These are phyloP conservation scores for Mercenaria mercenaria DNA, from an alignment of 1,140 invertebrate species.

Conservation along the genomic window DNA sequence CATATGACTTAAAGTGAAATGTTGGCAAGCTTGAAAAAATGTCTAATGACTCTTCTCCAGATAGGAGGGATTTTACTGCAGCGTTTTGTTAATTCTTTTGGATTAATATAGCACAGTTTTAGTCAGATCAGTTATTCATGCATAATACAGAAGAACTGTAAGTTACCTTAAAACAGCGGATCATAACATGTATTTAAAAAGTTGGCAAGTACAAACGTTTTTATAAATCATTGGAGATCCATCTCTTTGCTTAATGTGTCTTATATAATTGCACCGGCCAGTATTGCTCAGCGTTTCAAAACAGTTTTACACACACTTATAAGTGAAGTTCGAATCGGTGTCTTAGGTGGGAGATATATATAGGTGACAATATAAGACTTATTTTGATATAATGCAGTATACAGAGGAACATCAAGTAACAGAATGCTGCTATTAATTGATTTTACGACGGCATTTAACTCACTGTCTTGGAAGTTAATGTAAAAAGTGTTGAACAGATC, in stretches of 20 bases:
- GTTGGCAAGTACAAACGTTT: slow-evolving; percentile 26
- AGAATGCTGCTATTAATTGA: neutral
- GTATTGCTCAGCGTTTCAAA: slow-evolving; percentile 41
- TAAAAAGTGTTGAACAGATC: neutral
- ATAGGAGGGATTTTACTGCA: too few relatives aligned
- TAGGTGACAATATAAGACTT: neutral
- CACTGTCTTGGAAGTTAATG: slow-evolving; percentile 13
- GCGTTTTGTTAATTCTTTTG: too few relatives aligned
- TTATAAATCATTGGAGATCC: slow-evolving; percentile 43
- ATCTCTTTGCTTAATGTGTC: neutral
- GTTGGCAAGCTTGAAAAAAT: too few relatives aligned
- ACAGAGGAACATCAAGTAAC: neutral
- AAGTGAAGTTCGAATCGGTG: neutral
- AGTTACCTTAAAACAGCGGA: neutral
- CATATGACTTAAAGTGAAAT: too few relatives aligned
- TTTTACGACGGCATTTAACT: slow-evolving; percentile 10
- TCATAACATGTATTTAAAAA: slow-evolving; percentile 25
- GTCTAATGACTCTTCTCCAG: too few relatives aligned
- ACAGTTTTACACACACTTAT: neutral
- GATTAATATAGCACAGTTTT: neutral
- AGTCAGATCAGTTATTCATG: neutral
- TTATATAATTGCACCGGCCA: neutral
- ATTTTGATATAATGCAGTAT: neutral
- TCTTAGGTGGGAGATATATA: neutral
- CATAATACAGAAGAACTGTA: neutral